Base-by-base conservation (phyloP, 2,888 invertebrate species). In the Orchesellides sinensis region DNA sequence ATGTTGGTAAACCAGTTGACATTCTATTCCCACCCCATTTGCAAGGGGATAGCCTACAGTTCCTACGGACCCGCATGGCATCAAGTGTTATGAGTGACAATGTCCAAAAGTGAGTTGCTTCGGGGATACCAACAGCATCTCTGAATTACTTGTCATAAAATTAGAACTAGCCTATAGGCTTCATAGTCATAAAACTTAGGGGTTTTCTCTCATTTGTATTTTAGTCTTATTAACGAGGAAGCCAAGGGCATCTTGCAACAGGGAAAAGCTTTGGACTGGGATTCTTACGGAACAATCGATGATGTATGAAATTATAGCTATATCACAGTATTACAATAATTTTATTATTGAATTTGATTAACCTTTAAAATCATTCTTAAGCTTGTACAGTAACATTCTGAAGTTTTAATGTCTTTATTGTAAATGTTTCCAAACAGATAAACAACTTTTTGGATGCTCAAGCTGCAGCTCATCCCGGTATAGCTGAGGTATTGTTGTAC, bases 391-490 rank as follows among this genome's bases (percentile, higher is more conserved):
- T n/a, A n/a, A n/a, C n/a, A n/a, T n/a, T n/a, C n/a, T n/a, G n/a
- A n/a, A n/a, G n/a, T n/a, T n/a, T n/a, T n/a, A n/a, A n/a, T n/a
- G n/a, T n/a, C n/a, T n/a, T n/a, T n/a, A n/a, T n/a, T n/a, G n/a
- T n/a, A n/a, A n/a, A n/a, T n/a, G 17, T 84, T 85, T 90, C 87
- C 89, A 3, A 89, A 1, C 90, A 92, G 74, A 93, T 94, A 66
- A 90, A 93, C 85, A 90, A 89, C 0, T 94, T 93, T 93, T 89
- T 94, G 54, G 91, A 92, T 81, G 89, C 90, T 0, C 89, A 93
- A 2, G 90, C 91, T 10, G 88, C 84, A 0, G 83, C 90, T 0
- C 91, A 93, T 88, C 92, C 93, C 5, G 87, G 91, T 14, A 89
- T 91, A n/a, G 92, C 93, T 0, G 91, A 90, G 0, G 83, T 83